A percentile compares a stretch with the other conserved stretches of the same genome.
These are phyloP conservation scores for Ceyx cyanopectus DNA, from an alignment of 2,113 vertebrate genomes.

Conservation along the genomic window DNA sequence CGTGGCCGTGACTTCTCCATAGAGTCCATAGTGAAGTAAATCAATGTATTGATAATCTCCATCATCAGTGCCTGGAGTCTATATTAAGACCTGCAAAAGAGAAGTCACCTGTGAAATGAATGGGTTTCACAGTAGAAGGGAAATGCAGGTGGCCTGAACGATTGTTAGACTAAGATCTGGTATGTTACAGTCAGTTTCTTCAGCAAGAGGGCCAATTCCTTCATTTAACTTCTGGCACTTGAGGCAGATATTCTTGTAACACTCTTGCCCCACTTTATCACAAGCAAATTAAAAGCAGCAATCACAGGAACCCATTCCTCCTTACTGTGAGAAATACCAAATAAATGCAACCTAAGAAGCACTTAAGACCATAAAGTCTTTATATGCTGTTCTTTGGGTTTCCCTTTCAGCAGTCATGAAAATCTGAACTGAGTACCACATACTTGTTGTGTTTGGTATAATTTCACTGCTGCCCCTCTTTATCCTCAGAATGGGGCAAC, in stretches of 20 bases:
- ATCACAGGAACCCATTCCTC: not conserved
- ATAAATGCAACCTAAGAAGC: not conserved
- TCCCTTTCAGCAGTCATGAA: not conserved
- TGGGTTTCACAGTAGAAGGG: not conserved
- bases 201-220: not conserved
- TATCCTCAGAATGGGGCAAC: conserved; percentile 30
- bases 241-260: conserved; percentile 10
- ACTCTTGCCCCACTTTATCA: not conserved
- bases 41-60: not conserved
- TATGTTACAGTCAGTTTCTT: not conserved
- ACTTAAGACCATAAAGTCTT: not conserved
- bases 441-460: not conserved
- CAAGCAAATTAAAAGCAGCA: conserved; percentile 29
- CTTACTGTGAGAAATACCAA: not conserved
- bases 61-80: not conserved
- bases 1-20: not conserved
- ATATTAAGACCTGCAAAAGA: not conserved
- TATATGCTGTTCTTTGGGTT: not conserved
- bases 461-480: conserved; percentile 7
- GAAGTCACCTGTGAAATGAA: not conserved
- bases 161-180: not conserved
- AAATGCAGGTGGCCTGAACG: not conserved
- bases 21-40: not conserved
- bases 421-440: not conserved
- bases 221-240: conserved; percentile 17